These are phyloP conservation scores for Lutraria lutraria DNA, from an alignment of 2,888 invertebrate species.

Conservation along the genomic window DNA sequence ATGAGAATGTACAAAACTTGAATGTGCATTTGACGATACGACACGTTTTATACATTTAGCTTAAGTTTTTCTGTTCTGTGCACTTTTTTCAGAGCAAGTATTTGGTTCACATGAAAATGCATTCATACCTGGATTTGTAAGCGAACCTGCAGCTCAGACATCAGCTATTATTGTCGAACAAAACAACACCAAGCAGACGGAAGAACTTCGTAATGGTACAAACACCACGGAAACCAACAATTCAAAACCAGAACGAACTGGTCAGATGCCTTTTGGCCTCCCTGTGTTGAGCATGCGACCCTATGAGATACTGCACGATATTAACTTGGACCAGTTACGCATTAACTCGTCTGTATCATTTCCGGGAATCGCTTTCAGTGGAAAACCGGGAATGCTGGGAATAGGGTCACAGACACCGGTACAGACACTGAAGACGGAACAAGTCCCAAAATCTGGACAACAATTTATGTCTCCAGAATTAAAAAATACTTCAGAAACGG, in stretches of 20 bases:
- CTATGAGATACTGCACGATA: conserved; percentile 32
- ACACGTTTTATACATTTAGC: too few species aligned
- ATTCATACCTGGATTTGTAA: conserved; percentile 37
- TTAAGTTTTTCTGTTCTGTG: neutral
- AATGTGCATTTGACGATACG: too few species aligned
- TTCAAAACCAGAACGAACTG: neutral
- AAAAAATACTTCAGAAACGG: conserved; percentile 31
- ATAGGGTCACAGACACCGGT: conserved; percentile 30
- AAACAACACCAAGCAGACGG: neutral
- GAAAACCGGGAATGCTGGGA: conserved; percentile 59
- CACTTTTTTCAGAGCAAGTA: neutral
- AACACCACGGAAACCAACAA: neutral
- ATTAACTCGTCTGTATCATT: conserved; percentile 34
- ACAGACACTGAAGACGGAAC: neutral
- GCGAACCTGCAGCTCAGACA: neutral
- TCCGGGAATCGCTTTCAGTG: conserved; percentile 37
- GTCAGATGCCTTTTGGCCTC: neutral
- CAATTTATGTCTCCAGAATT: conserved; percentile 26
- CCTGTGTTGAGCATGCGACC: neutral
- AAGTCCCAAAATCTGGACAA: neutral
- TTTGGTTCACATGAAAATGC: neutral
- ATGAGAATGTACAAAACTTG: too few species aligned
- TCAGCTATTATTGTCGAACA: neutral
- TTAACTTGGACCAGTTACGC: conserved; percentile 15
- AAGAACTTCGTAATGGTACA: neutral